Evolutionary conservation across 2,113 vertebrate genomes (phyloP).

Genomic region (Neopipo cinnamomea): DNA sequence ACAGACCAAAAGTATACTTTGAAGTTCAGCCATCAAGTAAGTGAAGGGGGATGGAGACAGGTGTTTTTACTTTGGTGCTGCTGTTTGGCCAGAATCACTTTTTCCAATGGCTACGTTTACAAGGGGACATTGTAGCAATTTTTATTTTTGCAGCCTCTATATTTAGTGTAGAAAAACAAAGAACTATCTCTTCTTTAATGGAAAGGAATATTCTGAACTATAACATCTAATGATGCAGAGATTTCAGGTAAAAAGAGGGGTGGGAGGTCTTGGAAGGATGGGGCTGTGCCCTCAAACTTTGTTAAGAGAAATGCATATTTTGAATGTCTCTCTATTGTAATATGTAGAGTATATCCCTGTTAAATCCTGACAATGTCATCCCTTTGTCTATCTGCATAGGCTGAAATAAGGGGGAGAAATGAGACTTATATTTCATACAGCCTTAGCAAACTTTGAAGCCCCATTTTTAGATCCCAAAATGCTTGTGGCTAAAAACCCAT

Average conservation of each 20-base stretch:
- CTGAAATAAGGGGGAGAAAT: background rate
- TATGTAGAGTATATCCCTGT: background rate
- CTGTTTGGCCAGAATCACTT: background rate
- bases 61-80: background rate
- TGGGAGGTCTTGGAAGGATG: background rate
- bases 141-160: background rate
- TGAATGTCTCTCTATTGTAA: background rate
- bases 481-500: background rate
- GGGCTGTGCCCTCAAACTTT: background rate
- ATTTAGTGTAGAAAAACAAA: background rate
- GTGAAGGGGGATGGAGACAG: background rate
- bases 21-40: background rate
- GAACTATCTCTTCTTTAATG: background rate
- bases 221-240: background rate
- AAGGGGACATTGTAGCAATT: background rate
- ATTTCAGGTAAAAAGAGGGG: background rate
- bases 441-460: background rate
- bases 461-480: background rate
- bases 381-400: background rate
- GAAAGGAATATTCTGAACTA: background rate
- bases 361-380: background rate
- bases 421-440: background rate
- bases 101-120: background rate
- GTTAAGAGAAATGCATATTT: background rate
- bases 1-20: slow-evolving; percentile 20